Evolutionary conservation across 2,888 invertebrate species (phyloP).

Genomic region (Oasisia sp.): DNA sequence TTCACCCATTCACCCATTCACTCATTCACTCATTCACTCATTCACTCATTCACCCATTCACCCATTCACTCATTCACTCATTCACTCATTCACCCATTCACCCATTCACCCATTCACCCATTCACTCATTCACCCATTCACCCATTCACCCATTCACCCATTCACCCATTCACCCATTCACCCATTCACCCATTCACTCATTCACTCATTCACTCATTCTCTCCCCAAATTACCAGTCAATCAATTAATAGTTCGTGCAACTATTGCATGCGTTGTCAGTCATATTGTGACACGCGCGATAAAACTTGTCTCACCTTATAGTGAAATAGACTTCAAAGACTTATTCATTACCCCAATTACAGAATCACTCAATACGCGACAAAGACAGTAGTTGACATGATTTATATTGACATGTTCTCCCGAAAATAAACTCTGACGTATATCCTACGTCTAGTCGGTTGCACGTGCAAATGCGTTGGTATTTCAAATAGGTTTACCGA

Average conservation of each 20-base stretch:
- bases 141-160: neutral
- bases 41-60: conserved; percentile 10
- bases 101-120: conserved; percentile 7
- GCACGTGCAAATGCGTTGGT: too few relatives aligned
- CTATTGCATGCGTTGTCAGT: neutral
- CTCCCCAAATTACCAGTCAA: neutral
- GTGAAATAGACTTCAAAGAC: too few relatives aligned
- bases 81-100: conserved; percentile 21
- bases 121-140: neutral
- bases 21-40: conserved; percentile 18
- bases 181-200: neutral
- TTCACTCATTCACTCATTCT: neutral
- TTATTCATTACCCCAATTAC: neutral
- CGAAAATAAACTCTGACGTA: too few relatives aligned
- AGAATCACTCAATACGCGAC: neutral
- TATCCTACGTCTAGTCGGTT: too few relatives aligned
- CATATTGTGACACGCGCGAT: neutral
- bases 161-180: conserved; percentile 19
- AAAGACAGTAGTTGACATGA: too few relatives aligned
- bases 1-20: conserved; percentile 6
- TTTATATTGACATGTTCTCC: too few relatives aligned
- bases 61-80: conserved; percentile 1
- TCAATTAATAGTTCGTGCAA: neutral
- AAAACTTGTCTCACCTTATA: too few relatives aligned
- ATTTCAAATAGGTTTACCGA: too few relatives aligned